Conservation (phyloP, 1,140 invertebrate genomes). For the Globodera rostochiensis region DNA sequence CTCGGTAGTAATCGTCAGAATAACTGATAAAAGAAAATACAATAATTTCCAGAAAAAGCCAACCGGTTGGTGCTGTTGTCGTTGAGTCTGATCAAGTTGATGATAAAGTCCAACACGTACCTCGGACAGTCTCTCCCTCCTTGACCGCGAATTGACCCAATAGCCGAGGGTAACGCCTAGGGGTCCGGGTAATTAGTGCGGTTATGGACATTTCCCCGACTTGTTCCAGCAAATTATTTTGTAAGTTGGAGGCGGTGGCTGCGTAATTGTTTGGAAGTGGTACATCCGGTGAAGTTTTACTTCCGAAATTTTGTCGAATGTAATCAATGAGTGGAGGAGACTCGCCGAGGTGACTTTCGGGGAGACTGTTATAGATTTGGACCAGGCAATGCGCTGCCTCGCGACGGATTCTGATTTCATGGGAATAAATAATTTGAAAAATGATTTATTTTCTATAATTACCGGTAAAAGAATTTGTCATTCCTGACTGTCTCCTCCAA, state of each 20-base stretch:
- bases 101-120: constrained; percentile 86
- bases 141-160: constrained; percentile 36
- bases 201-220: constrained; percentile 64
- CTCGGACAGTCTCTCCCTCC: constrained; percentile 74
- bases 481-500: constrained; percentile 92
- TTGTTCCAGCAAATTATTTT: constrained; percentile 94
- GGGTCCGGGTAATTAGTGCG: constrained; percentile 1
- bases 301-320: constrained; percentile 92
- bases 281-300: constrained; percentile 87
- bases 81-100: constrained; percentile 96
- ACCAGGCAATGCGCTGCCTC: constrained; percentile 51
- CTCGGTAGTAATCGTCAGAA: constrained; percentile 75
- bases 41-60: constrained; percentile 2
- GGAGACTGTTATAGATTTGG: constrained; percentile 92
- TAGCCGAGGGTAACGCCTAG: constrained; percentile 43
- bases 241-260: constrained; percentile 76
- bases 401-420: constrained; percentile 50
- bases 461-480: constrained; percentile 88
- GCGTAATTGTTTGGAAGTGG: constrained; percentile 89
- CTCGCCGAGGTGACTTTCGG: constrained; percentile 81
- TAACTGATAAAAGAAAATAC: constrained; percentile 47
- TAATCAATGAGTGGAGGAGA: constrained; percentile 95
- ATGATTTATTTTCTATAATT: constrained; percentile 64
- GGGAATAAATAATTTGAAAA: not conserved
- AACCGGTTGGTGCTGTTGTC: constrained; percentile 83